These are phyloP conservation scores for Takifugu bimaculatus DNA, from an alignment of 2,113 vertebrate genomes.

Conservation along the genomic window DNA sequence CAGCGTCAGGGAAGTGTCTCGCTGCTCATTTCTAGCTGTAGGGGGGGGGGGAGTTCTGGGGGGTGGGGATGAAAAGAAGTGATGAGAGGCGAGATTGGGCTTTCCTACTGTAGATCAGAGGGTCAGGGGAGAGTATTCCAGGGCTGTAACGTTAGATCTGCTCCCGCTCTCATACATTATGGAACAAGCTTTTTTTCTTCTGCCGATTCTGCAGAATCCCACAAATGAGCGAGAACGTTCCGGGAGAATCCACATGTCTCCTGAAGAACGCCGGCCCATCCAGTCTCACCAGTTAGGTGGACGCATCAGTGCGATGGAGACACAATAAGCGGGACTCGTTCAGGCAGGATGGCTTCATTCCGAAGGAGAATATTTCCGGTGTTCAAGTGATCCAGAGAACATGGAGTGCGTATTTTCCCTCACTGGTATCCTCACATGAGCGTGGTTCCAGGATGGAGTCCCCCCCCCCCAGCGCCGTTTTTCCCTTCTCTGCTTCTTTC, in stretches of 20 bases:
- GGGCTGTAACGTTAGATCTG: constrained; percentile 30
- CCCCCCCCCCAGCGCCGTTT: constrained; percentile 17
- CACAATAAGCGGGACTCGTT: constrained; percentile 25
- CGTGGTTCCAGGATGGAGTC: constrained; percentile 40
- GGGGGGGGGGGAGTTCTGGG: not conserved
- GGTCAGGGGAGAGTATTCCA: constrained; percentile 12
- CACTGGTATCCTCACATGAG: constrained; percentile 52
- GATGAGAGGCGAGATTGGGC: constrained; percentile 34
- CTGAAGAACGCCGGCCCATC: constrained; percentile 5
- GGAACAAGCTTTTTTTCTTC: constrained; percentile 23
- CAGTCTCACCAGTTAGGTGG: not conserved
- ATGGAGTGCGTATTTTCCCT: constrained; percentile 6
- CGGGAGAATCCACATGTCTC: constrained; percentile 1
- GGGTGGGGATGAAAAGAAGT: not conserved
- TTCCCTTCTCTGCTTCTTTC: constrained; percentile 37
- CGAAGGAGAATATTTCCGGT: too few species aligned
- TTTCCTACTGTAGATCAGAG: constrained; percentile 49
- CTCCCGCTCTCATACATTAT: constrained; percentile 48
- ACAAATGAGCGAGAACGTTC: not conserved
- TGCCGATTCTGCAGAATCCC: constrained; percentile 21
- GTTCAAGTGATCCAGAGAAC: too few species aligned
- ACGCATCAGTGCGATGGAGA: constrained; percentile 24
- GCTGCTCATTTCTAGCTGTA: constrained; percentile 25
- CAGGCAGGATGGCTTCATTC: not conserved
- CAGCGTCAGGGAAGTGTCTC: constrained; percentile 27